A percentile compares a stretch with the other conserved stretches of the same genome.
These are phyloP conservation scores for Alethe castanea DNA, from an alignment of 2,113 vertebrate genomes.

Conservation along the genomic window DNA sequence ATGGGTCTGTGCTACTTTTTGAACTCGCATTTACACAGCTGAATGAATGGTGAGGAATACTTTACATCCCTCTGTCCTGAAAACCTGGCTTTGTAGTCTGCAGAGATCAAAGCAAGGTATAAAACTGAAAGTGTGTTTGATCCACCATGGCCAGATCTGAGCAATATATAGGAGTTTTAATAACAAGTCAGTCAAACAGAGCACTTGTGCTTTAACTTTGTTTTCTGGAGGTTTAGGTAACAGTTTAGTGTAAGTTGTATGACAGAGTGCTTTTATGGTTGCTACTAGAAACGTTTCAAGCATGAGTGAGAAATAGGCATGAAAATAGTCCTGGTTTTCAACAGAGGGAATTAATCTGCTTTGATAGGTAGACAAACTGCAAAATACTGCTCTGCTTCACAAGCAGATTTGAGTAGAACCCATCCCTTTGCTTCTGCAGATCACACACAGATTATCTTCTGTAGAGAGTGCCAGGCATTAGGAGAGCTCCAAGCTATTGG, in stretches of 20 bases:
- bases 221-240: neutral
- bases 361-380: constrained; percentile 26
- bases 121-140: neutral
- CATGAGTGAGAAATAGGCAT: neutral
- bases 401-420: constrained; percentile 6
- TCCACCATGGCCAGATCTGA: neutral
- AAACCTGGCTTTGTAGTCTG: neutral
- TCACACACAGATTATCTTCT: neutral
- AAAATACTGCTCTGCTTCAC: constrained; percentile 15
- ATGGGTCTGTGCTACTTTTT: neutral
- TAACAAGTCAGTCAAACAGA: neutral
- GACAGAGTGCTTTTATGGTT: neutral
- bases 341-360: constrained; percentile 20
- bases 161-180: neutral
- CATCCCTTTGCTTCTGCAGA: neutral
- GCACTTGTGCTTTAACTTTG: neutral
- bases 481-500: neutral
- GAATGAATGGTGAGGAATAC: neutral
- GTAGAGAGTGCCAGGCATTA: neutral
- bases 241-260: neutral
- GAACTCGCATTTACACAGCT: neutral
- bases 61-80: neutral
- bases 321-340: neutral
- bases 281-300: constrained; percentile 19
- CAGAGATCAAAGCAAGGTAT: neutral